These are phyloP conservation scores for Eilema caniola DNA, from an alignment of 2,888 invertebrate species.

Conservation along the genomic window DNA sequence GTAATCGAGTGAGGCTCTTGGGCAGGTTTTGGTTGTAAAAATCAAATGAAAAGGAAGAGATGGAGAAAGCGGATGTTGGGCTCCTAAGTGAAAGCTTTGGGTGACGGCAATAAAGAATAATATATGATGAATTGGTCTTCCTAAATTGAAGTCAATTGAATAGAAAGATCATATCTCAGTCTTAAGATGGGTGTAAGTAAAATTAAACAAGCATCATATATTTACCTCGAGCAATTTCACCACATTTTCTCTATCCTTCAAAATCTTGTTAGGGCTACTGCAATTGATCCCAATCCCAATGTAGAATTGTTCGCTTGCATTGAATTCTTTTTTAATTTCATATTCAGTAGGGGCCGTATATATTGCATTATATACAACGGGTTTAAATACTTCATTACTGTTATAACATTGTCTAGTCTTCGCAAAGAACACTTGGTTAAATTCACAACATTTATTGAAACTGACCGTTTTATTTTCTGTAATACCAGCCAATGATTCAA, in stretches of 20 bases:
- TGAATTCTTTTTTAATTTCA: neutral
- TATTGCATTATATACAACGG: neutral
- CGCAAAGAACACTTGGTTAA: neutral
- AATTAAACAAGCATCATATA: neutral
- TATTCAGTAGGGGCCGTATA: too few relatives aligned
- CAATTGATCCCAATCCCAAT: neutral
- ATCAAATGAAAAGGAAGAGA: too few relatives aligned
- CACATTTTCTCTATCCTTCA: neutral
- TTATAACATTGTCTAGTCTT: neutral
- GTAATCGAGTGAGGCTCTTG: too few relatives aligned
- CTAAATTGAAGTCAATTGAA: too few relatives aligned
- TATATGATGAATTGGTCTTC: too few relatives aligned
- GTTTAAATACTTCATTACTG: neutral
- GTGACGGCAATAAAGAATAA: too few relatives aligned
- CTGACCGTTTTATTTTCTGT: neutral
- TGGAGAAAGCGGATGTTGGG: too few relatives aligned
- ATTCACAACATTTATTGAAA: constrained; percentile 3
- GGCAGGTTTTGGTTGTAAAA: too few relatives aligned
- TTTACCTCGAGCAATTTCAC: constrained; percentile 6
- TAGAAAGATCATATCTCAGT: too few relatives aligned
- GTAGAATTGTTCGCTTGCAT: neutral
- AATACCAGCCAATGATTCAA: neutral
- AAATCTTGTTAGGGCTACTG: too few relatives aligned
- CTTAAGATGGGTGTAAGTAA: neutral
- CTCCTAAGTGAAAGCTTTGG: too few relatives aligned